These are phyloP conservation scores for Rhodinocichla rosea DNA, from an alignment of 2,113 vertebrate species.

Conservation along the genomic window DNA sequence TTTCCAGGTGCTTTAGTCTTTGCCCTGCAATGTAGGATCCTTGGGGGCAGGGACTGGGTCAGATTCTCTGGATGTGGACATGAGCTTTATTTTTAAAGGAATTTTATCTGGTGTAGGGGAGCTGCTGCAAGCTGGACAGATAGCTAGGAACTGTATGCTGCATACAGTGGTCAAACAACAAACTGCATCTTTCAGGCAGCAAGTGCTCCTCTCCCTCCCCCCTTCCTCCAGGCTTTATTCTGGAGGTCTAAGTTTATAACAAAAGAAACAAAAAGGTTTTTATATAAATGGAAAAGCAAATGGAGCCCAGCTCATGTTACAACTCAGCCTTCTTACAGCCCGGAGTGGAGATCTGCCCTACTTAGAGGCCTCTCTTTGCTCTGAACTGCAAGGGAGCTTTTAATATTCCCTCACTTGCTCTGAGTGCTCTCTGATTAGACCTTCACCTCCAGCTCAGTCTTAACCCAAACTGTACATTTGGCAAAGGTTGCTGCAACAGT, in stretches of 20 bases:
- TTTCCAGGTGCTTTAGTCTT: background rate
- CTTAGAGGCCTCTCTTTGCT: conserved; percentile 50
- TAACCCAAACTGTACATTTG: conserved; percentile 24
- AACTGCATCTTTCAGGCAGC: conserved; percentile 21
- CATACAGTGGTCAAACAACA: background rate
- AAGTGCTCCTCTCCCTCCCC: conserved; percentile 14
- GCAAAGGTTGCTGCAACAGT: background rate
- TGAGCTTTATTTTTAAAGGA: background rate
- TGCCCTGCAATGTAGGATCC: background rate
- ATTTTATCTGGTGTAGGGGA: background rate
- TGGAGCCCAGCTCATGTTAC: conserved; percentile 62
- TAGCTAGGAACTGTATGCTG: background rate
- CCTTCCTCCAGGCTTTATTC: conserved; percentile 47
- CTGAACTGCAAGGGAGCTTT: conserved; percentile 27
- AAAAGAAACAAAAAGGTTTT: conserved; percentile 70
- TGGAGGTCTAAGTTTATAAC: conserved; percentile 60
- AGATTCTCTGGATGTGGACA: background rate
- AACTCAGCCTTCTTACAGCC: conserved; percentile 65
- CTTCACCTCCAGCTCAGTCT: background rate
- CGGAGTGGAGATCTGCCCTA: conserved; percentile 41
- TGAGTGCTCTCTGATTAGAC: conserved; percentile 45
- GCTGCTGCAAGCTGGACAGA: background rate
- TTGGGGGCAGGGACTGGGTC: background rate
- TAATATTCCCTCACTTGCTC: conserved; percentile 35
- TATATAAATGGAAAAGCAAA: conserved; percentile 66